Evolutionary conservation across 2,888 invertebrate species (phyloP).

Genomic region (Dryobotodes eremita): DNA sequence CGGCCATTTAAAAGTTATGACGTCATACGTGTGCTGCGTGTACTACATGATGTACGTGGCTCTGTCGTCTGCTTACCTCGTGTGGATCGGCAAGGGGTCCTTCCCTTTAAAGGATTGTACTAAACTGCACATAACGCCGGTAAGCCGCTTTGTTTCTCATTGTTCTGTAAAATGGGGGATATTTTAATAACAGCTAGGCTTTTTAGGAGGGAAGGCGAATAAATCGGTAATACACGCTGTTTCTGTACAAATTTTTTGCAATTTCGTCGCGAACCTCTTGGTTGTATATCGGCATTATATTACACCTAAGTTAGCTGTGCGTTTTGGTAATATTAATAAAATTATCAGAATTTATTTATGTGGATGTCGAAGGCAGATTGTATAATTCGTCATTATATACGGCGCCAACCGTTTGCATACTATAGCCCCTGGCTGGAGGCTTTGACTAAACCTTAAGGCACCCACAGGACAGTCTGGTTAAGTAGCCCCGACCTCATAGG

Average conservation of each 20-base stretch:
- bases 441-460: too few species aligned
- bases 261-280: too few species aligned
- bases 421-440: too few species aligned
- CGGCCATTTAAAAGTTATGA: constrained; percentile 92
- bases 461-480: too few species aligned
- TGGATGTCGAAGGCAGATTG: too few species aligned
- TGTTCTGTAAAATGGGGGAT: constrained; percentile 25
- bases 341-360: neutral
- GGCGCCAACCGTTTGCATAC: too few species aligned
- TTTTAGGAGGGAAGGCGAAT: neutral
- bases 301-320: neutral
- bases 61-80: constrained; percentile 90
- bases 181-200: constrained; percentile 37
- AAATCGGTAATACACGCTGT: too few species aligned
- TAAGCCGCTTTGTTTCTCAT: constrained; percentile 71
- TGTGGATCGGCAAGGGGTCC: constrained; percentile 92
- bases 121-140: constrained; percentile 89
- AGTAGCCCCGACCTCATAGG: too few species aligned
- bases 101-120: constrained; percentile 92
- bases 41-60: constrained; percentile 92
- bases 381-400: too few species aligned
- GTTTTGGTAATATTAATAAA: neutral
- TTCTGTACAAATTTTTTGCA: too few species aligned
- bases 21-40: constrained; percentile 91
- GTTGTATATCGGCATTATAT: too few species aligned